Conservation (phyloP, 2,113 vertebrate species). For the Suricata suricatta region DNA sequence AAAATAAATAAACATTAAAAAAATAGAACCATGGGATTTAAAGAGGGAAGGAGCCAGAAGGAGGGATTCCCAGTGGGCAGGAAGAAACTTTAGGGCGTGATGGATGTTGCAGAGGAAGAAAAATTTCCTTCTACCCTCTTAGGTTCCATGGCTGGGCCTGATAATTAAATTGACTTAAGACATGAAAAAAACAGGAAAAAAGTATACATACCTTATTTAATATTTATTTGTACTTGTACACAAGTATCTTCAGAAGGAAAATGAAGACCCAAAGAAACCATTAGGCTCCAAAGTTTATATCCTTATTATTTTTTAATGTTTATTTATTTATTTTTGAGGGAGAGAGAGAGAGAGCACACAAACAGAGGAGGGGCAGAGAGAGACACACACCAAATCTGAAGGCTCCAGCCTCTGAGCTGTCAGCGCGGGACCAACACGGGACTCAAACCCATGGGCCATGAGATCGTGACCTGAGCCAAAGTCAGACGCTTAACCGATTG, state of each 20-base stretch:
- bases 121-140: neutral
- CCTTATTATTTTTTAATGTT: neutral
- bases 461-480: too few relatives aligned
- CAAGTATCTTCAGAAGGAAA: neutral
- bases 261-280: neutral
- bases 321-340: too few relatives aligned
- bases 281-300: neutral
- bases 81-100: neutral
- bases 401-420: too few relatives aligned
- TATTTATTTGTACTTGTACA: neutral
- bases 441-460: too few relatives aligned
- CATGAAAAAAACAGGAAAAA: neutral
- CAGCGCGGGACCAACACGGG: too few relatives aligned
- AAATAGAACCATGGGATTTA: neutral
- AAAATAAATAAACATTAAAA: too few relatives aligned
- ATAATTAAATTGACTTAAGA: neutral
- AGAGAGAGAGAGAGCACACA: too few relatives aligned
- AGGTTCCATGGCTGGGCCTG: neutral
- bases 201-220: neutral
- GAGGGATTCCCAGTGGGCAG: too few relatives aligned
- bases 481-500: too few relatives aligned
- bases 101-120: neutral
- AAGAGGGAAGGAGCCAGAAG: neutral
- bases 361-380: too few relatives aligned
- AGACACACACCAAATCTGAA: too few relatives aligned